Conservation (phyloP, 2,888 invertebrate genomes). For the Rhagonycha lutea region DNA sequence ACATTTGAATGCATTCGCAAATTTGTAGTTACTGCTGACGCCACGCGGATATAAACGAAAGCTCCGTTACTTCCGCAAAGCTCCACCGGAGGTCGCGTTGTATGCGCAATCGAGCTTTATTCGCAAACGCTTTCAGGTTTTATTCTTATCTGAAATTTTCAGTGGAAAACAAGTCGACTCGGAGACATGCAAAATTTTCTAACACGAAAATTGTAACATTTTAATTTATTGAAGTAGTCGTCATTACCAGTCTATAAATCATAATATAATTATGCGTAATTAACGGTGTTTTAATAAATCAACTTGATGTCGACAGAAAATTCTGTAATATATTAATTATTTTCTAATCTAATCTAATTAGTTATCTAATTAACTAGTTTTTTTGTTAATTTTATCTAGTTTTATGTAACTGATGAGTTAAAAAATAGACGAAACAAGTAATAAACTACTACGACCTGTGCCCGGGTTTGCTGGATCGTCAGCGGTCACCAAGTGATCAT, state of each 20-base stretch:
- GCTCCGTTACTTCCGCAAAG: background rate
- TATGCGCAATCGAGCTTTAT: background rate
- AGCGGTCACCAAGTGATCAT: no score
- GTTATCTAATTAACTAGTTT: no score
- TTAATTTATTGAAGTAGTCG: no score
- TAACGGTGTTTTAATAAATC: no score
- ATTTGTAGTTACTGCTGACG: constrained; percentile 7
- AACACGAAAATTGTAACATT: background rate
- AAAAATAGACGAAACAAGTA: no score
- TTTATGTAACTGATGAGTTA: no score
- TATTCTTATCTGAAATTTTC: background rate
- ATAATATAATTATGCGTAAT: background rate
- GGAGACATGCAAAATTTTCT: background rate
- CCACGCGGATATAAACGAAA: constrained; percentile 12
- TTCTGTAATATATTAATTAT: no score
- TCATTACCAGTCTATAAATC: background rate
- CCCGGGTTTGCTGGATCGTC: no score
- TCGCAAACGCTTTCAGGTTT: background rate
- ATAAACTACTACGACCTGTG: no score
- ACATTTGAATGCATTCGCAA: background rate
- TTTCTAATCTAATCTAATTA: no score
- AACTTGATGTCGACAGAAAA: no score
- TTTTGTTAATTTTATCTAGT: no score
- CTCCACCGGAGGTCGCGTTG: constrained; percentile 14
- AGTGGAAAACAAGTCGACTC: background rate